A percentile compares a stretch with the other conserved stretches of the same genome.
Evolutionary conservation across 2,888 invertebrate species (phyloP).

Genomic region (Hypolimnas misippus): DNA sequence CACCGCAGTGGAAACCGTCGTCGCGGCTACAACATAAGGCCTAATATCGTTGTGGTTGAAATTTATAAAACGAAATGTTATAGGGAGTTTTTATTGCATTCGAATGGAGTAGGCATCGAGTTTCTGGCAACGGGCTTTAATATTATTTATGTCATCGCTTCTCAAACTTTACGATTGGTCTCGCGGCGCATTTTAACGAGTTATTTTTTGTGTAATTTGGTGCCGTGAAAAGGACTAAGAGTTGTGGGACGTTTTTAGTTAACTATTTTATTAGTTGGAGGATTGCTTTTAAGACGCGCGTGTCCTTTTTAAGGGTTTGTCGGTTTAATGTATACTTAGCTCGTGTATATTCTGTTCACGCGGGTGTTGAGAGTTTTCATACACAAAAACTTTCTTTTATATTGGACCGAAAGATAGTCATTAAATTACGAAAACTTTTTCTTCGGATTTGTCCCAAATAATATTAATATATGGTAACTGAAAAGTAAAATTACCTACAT

Average conservation of each 20-base stretch:
- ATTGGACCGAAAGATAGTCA: slow-evolving; percentile 8
- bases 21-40: slow-evolving; percentile 35
- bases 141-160: slow-evolving; percentile 77
- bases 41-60: slow-evolving; percentile 28
- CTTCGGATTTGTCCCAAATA: too few species aligned
- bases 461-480: too few species aligned
- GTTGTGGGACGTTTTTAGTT: slow-evolving; percentile 50
- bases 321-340: slow-evolving; percentile 7
- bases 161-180: slow-evolving; percentile 61
- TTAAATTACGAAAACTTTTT: slow-evolving; percentile 6
- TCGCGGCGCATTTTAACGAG: slow-evolving; percentile 62
- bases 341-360: slow-evolving; percentile 21
- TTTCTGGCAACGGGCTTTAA: slow-evolving; percentile 64
- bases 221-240: slow-evolving; percentile 57
- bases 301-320: slow-evolving; percentile 34
- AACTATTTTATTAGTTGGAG: slow-evolving; percentile 39
- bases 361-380: slow-evolving; percentile 11
- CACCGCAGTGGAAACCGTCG: slow-evolving; percentile 30
- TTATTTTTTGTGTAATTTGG: slow-evolving; percentile 65
- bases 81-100: slow-evolving; percentile 43
- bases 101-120: slow-evolving; percentile 53
- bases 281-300: slow-evolving; percentile 36
- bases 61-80: slow-evolving; percentile 37
- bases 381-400: slow-evolving; percentile 10
- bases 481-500: too few species aligned